A percentile compares a stretch with the other conserved stretches of the same genome.
phyloP scores from a whole-genome alignment of 35 echinoderm and acorn worm species.

The Diadema setosum region DNA sequence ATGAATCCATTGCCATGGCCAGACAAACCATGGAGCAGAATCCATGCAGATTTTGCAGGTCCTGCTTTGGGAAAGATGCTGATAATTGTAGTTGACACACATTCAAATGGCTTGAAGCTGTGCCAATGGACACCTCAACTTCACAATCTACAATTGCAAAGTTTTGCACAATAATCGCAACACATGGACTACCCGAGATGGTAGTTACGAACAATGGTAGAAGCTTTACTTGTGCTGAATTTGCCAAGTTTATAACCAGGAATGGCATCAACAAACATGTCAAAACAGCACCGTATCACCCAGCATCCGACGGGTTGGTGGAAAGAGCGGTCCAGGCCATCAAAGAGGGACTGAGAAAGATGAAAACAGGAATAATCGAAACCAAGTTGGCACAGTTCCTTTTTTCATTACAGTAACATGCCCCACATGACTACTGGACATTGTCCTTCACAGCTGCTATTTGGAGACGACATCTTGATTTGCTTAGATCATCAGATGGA shows the following conservation, averaged over 20 bases:
- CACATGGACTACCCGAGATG: conserved; percentile 63
- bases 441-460: conserved; percentile 20
- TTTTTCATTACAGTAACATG: conserved; percentile 48
- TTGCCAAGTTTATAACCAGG: conserved; percentile 2
- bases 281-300: conserved; percentile 39
- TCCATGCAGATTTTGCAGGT: conserved; percentile 75
- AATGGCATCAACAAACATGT: conserved; percentile 62
- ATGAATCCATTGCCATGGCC: conserved; percentile 67
- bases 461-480: background rate
- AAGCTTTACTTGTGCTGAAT: conserved; percentile 29
- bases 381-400: conserved; percentile 64
- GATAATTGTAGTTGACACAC: conserved; percentile 56
- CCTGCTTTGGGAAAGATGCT: conserved; percentile 59
- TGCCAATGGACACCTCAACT: conserved; percentile 44
- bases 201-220: conserved; percentile 70
- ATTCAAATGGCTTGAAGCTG: conserved; percentile 64
- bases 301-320: conserved; percentile 24
- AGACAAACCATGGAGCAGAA: conserved; percentile 39
- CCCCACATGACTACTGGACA: conserved; percentile 53
- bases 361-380: conserved; percentile 25
- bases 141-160: conserved; percentile 50
- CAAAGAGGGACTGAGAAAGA: conserved; percentile 9
- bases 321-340: conserved; percentile 53
- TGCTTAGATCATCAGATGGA: background rate
- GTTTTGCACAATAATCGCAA: conserved; percentile 47